Evolutionary conservation across 1,140 invertebrate genomes (phyloP), one percentile per base, ranked within the genome.

Genomic region (Lordiphosa collinella): DNA sequence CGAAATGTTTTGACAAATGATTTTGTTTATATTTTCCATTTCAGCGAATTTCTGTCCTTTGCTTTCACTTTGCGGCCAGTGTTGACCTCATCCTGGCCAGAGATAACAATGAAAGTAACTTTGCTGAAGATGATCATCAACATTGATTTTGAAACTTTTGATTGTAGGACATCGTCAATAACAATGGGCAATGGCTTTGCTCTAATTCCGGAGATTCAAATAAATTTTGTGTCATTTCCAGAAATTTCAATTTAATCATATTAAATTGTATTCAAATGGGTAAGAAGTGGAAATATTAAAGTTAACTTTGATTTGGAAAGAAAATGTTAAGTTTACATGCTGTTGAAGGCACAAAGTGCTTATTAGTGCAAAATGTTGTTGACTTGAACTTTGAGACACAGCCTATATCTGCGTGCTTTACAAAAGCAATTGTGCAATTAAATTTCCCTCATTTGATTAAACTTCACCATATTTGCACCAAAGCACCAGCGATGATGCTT

Each of bases 1-100:
- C 56, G 53, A 84, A 84, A 82, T 82, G 67, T 84, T 84, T 84
- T 82, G 76, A 84, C 76, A 82, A 82, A 82, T 82, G 76, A 82
- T 84, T 82, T 84, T 82, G 76, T 82, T 82, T 84, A 82, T 76
- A 82, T 82, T 82, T 82, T 82, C 80, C 67, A 78, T 84, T 84
- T 84, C 76, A 84, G 78, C 76, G 76, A 76, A 51, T 64, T 67
- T 72, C 50, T 49, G 61, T 29, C 69, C 35, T 61, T 70, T 56
- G 64, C 41, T 64, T 74, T 67, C 53, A 44, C 69, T 68, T 18
- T 79, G 74, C 25, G 74, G 76, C 54, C 59, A 51, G 55, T 37
- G n/a, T 44, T 37, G 11, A n/a, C 29, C 32, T 29, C 18, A 31
- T 18, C 22, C 59, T 58, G 53, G 31, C 31, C 67, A 62, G 55